Conservation (phyloP, 2,888 invertebrate genomes). For the Mythimna loreyi region DNA sequence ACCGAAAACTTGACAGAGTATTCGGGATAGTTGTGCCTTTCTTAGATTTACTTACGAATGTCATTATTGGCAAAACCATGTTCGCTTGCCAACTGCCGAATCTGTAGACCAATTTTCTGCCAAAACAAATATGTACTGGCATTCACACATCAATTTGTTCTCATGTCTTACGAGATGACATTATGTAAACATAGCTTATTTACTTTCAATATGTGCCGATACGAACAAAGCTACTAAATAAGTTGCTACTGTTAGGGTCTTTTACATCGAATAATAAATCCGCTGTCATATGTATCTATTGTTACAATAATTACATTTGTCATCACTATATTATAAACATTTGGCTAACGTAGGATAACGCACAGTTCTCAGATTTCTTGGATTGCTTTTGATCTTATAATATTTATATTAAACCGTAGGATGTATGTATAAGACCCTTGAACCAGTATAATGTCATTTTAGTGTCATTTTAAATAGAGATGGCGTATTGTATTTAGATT, state of each 20-base stretch:
- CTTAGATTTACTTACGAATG: constrained; percentile 24
- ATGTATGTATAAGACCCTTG: too few relatives aligned
- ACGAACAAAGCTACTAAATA: constrained; percentile 9
- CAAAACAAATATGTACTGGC: constrained; percentile 38
- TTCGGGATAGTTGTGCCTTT: constrained; percentile 29
- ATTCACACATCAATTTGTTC: constrained; percentile 25
- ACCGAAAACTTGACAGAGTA: constrained; percentile 27
- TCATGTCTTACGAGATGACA: constrained; percentile 38
- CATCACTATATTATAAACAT: constrained; percentile 8
- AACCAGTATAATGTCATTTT: too few relatives aligned
- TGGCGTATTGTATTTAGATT: too few relatives aligned
- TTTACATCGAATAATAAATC: constrained; percentile 2
- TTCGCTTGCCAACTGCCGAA: constrained; percentile 53
- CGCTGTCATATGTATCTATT: constrained; percentile 4
- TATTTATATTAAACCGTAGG: background rate
- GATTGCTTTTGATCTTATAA: background rate
- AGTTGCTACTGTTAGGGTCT: background rate
- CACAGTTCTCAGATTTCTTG: background rate
- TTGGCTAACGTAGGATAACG: constrained; percentile 15
- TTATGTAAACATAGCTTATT: constrained; percentile 34
- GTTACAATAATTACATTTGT: constrained; percentile 7
- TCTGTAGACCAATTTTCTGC: constrained; percentile 36
- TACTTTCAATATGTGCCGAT: constrained; percentile 11
- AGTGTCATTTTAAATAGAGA: too few relatives aligned
- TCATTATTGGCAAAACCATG: constrained; percentile 34